Base-by-base conservation (phyloP, 1,140 invertebrate species). In the Formica exsecta region DNA sequence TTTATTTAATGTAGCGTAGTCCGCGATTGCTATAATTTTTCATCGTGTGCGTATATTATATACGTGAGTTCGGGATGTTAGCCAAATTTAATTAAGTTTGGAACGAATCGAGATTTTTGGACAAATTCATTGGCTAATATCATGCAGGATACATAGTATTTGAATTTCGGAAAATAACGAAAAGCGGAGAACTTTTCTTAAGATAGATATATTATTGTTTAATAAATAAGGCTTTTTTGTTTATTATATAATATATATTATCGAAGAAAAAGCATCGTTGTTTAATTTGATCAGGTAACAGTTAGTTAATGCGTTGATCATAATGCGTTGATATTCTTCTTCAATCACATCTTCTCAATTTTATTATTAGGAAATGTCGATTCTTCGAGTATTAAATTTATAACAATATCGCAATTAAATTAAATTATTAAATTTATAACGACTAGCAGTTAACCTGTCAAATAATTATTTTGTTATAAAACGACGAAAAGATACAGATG, bases 1-100 rank as follows among this genome's bases (percentile, higher is more conserved):
- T 92, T 87, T 91, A 92, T 91, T 92, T 91, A 90, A 88, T 61
- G 64, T 54, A 89, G 44, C n/a, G 16, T 83, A 83, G 57, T 70
- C 32, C 22, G 36, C 13, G 16, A 62, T 73, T 36, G 54, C 54
- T 13, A 13, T 70, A 66, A 51, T 41, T 73, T 29, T 65, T 71
- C 25, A 19, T 65, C 44, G 13, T 48, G 41, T 32, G 59, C 57
- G 9, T 44, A 44, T 44, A 38, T 38, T 38, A 38, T 38, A 48
- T 59, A 22, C 19, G 77, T 85, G 44, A 25, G 32, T 74, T 65
- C 64, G 44, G 81, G 80, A 61, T 54, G 57, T 29, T 16, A 32
- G 70, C 79, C 85, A 89, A 51, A 75, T 79, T 80, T 66, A 66
- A 59, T 6, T 65, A 48, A 41, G 64, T 25, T 62, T 32, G 59